Percentiles rank a stretch among this genome's conserved stretches.
These are phyloP conservation scores for Loripinus fragilis DNA, from an alignment of 2,888 invertebrate species.

Conservation along the genomic window DNA sequence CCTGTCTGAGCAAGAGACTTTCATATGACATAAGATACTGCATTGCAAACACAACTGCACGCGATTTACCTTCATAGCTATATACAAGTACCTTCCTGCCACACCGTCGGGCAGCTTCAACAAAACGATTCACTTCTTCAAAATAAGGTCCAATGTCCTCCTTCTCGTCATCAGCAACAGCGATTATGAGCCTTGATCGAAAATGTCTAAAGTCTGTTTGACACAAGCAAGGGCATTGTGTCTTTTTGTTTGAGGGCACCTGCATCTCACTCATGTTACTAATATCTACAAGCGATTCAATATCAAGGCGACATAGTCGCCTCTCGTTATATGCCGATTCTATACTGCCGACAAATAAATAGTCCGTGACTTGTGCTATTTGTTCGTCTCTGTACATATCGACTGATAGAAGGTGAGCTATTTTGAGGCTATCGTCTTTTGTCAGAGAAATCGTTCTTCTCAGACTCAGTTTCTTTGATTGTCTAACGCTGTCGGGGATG, in stretches of 20 bases:
- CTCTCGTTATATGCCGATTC: constrained; percentile 83
- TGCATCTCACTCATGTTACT: constrained; percentile 72
- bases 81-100: constrained; percentile 74
- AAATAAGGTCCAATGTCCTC: constrained; percentile 79
- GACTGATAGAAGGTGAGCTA: constrained; percentile 38
- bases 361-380: constrained; percentile 73
- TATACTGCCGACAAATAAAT: constrained; percentile 83
- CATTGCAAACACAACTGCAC: constrained; percentile 74
- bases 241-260: constrained; percentile 66
- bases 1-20: constrained; percentile 69
- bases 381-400: constrained; percentile 64
- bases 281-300: constrained; percentile 84
- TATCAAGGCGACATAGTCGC: constrained; percentile 83
- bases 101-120: constrained; percentile 75
- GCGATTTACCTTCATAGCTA: constrained; percentile 76
- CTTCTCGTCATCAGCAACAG: constrained; percentile 87
- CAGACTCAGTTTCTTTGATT: constrained; percentile 21
- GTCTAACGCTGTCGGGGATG: constrained; percentile 21
- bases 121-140: constrained; percentile 77
- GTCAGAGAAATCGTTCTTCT: constrained; percentile 44
- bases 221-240: constrained; percentile 77
- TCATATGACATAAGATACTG: constrained; percentile 78
- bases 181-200: constrained; percentile 86
- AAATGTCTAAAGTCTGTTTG: constrained; percentile 70
- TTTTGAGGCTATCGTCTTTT: constrained; percentile 34